phyloP scores from a whole-genome alignment of 2,113 vertebrate genomes.

The human (Homo sapiens) region GRCh38 chr2:38284501-38285000 shows the following conservation, averaged over 20 bases:
- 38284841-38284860: neutral
- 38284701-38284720: neutral
- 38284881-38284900: neutral
- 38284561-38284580: neutral
- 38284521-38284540: neutral
- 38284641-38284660: neutral
- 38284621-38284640: neutral
- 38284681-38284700: neutral
- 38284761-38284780: too few species aligned
- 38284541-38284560: neutral
- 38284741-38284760: neutral
- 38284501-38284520: neutral
- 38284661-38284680: neutral
- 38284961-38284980: too few species aligned
- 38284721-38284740: neutral
- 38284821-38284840: neutral
- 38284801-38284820: neutral
- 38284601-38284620: neutral
- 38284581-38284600: neutral
- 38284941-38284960: too few species aligned
- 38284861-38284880: neutral
- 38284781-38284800: too few species aligned
- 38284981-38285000: too few species aligned
- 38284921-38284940: too few species aligned
- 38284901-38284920: neutral